These are phyloP conservation scores for Actinernus sp. DNA, from an alignment of 92 coral and sea anemone genomes.

Conservation along the genomic window DNA sequence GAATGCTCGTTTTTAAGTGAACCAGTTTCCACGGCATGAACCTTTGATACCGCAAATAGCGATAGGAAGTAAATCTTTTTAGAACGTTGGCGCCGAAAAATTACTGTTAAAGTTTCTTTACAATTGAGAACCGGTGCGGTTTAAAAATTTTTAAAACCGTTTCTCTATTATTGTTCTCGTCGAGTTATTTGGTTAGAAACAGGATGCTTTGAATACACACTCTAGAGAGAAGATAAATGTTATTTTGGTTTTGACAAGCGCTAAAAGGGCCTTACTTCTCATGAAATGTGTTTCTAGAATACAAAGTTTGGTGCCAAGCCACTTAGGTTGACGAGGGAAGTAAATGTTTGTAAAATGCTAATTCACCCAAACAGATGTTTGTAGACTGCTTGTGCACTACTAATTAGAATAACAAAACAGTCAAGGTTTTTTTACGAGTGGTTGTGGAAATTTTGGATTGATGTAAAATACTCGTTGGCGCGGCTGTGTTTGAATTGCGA, in stretches of 20 bases:
- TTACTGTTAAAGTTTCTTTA: background rate
- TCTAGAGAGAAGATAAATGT: background rate
- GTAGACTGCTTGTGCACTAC: slow-evolving; percentile 13
- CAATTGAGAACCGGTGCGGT: background rate
- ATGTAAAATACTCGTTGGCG: background rate
- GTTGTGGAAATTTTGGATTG: background rate
- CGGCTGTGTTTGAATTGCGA: background rate
- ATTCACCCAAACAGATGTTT: slow-evolving; percentile 36
- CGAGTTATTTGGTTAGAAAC: background rate
- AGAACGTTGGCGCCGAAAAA: background rate
- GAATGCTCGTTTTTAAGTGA: background rate
- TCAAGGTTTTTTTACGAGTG: slow-evolving; percentile 4
- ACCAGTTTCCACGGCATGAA: background rate
- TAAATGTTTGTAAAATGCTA: slow-evolving; percentile 55
- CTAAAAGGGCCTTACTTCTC: no score
- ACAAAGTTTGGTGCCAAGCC: background rate
- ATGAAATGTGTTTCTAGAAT: background rate
- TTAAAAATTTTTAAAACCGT: background rate
- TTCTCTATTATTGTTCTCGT: no score
- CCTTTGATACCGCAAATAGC: background rate
- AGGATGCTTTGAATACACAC: background rate
- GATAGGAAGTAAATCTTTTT: background rate
- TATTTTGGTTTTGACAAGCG: background rate
- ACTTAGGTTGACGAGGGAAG: background rate
- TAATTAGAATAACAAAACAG: slow-evolving; percentile 70